These are phyloP conservation scores for Myotis brandtii DNA, from an alignment of 2,113 vertebrate genomes.

Conservation along the genomic window DNA sequence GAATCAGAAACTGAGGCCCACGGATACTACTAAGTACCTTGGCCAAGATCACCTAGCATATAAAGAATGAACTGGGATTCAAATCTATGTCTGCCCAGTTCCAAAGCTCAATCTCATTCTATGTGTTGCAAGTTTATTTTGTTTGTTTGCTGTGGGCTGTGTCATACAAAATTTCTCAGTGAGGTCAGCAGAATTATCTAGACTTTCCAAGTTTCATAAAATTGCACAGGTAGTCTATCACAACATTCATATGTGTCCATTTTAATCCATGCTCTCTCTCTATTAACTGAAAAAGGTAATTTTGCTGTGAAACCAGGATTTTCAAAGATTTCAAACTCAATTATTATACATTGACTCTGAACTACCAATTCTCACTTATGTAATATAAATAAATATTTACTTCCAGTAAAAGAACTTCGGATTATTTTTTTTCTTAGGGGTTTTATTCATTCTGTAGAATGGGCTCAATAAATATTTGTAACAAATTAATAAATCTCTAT, in stretches of 20 bases:
- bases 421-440: not conserved
- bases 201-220: constrained; percentile 9
- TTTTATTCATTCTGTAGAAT: not conserved
- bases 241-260: not conserved
- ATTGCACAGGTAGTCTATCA: not conserved
- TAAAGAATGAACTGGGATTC: not conserved
- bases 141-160: not conserved
- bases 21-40: not conserved
- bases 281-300: not conserved
- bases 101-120: not conserved
- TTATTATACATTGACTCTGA: not conserved
- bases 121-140: not conserved
- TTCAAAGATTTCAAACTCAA: constrained; percentile 29
- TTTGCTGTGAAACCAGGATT: constrained; percentile 38
- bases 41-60: not conserved
- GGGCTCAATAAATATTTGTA: constrained; percentile 7
- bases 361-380: not conserved
- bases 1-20: not conserved
- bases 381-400: constrained; percentile 41
- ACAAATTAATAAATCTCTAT: constrained; percentile 36
- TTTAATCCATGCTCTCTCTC: not conserved
- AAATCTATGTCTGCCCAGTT: not conserved
- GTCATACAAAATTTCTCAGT: constrained; percentile 18
- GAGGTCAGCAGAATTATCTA: not conserved
- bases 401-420: constrained; percentile 38